Evolutionary conservation across 1,140 invertebrate genomes (phyloP), one percentile per base, ranked within the genome.

Genomic region (Scaptomyza pallida): DNA sequence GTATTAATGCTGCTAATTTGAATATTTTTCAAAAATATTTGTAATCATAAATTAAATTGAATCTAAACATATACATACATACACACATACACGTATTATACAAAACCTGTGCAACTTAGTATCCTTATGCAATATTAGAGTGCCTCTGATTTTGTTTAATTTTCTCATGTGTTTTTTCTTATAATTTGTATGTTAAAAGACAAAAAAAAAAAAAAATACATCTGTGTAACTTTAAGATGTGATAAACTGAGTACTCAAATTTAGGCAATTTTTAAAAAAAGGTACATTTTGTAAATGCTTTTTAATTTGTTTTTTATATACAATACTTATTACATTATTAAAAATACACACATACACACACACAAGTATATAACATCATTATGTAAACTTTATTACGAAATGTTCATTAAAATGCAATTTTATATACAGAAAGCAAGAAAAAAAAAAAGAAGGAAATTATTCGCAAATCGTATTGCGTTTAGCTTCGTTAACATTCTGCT

Each of bases 111-210:
- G 82, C 79, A 89, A 89, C 80, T 81, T 85, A 86, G 82, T 81
- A 86, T 88, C 82, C 82, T 88, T 88, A 82, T 82, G 89, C 89
- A 90, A 90, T 90, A 90, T 90, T 90, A 85, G 89, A 90, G 89
- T 90, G 89, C 89, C 89, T 90, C 85, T 89, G 72, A 82, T 90
- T 89, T 88, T 69, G 74, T 81, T 55, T 55, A 15, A 26, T 55
- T 41, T 52, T 44, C 40, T 74, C 33, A 50, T 69, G 75, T 62
- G 56, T 78, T 54, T 61, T 72, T 63, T 68, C 48, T 17, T 52
- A 26, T 26, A 26, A 26, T 47, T 77, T 71, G 47, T 73, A 75
- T 78, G 68, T 35, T 2, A 61, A 26, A 68, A 19, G 19, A 71
- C 60, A 78, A 61, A 56, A 73, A 33, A 41, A 52, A 64, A 48